phyloP scores from a whole-genome alignment of 2,888 invertebrate species.

The Carabus problematicus region DNA sequence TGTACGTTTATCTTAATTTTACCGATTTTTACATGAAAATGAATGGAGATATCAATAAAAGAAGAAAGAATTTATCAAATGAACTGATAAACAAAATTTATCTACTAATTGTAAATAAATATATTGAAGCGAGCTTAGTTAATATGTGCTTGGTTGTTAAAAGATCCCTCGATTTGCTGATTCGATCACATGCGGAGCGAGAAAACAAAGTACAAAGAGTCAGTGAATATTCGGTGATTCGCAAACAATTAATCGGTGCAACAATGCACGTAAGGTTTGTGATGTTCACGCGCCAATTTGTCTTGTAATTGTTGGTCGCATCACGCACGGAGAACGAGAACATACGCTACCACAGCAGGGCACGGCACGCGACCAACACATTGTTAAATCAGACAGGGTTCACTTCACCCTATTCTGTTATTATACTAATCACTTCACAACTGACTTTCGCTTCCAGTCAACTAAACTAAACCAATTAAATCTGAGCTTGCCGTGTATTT shows the following conservation, averaged over 20 bases:
- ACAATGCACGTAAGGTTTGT: slow-evolving; percentile 16
- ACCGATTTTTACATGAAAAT: neutral
- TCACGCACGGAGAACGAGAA: slow-evolving; percentile 34
- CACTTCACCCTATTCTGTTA: slow-evolving; percentile 9
- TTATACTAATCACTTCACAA: slow-evolving; percentile 28
- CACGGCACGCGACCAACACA: slow-evolving; percentile 27
- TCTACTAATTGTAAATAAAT: slow-evolving; percentile 4
- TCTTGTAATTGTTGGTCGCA: slow-evolving; percentile 47
- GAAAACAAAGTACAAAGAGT: too few relatives aligned
- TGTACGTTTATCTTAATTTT: neutral
- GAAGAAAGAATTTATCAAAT: neutral
- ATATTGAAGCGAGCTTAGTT: too few relatives aligned
- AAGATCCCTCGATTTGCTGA: too few relatives aligned
- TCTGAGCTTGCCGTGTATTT: neutral
- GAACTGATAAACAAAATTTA: neutral
- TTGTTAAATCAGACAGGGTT: slow-evolving; percentile 44
- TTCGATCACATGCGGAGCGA: too few relatives aligned
- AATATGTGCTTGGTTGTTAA: too few relatives aligned
- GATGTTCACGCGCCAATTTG: slow-evolving; percentile 47
- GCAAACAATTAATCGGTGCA: slow-evolving; percentile 25
- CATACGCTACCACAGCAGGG: slow-evolving; percentile 27
- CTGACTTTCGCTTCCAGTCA: slow-evolving; percentile 29
- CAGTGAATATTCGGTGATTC: neutral
- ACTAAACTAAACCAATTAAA: slow-evolving; percentile 46
- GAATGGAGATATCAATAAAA: neutral